Percentiles rank a stretch among this genome's conserved stretches.
Evolutionary conservation across 2,888 invertebrate species (phyloP).

Genomic region (Netelia inedita): DNA sequence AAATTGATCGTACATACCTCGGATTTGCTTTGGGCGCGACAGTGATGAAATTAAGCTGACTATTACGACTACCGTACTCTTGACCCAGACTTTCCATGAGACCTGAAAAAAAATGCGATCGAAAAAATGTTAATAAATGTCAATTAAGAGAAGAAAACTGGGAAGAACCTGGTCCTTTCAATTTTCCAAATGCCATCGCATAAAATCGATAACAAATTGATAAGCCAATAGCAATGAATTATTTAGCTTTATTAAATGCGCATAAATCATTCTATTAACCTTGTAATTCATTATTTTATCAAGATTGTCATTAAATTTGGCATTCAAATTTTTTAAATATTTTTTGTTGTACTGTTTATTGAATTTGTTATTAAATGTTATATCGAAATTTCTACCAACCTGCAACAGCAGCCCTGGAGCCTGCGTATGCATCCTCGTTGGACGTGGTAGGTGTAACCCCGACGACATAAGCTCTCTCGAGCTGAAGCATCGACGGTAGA

Average conservation of each 20-base stretch:
- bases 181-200: no score
- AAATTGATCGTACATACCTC: conserved; percentile 71
- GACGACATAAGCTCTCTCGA: conserved; percentile 77
- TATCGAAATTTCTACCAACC: conserved; percentile 71
- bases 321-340: not conserved
- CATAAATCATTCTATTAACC: no score
- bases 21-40: conserved; percentile 78
- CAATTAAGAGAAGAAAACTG: not conserved
- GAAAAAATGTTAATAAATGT: conserved; percentile 7
- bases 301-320: no score
- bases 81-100: conserved; percentile 80
- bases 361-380: no score
- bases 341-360: no score
- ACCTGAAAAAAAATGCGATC: conserved; percentile 72
- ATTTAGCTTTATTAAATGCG: not conserved
- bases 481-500: conserved; percentile 79
- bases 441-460: conserved; percentile 81
- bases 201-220: no score
- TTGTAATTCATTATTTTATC: no score
- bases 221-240: not conserved
- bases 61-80: conserved; percentile 74
- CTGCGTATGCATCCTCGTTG: conserved; percentile 77
- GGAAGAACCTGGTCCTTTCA: not conserved
- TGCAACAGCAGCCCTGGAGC: conserved; percentile 80
- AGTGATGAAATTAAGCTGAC: conserved; percentile 79